Evolutionary conservation across 2,888 invertebrate genomes (phyloP), one percentile per base, ranked within the genome.

Genomic region (Tipula lateralis): DNA sequence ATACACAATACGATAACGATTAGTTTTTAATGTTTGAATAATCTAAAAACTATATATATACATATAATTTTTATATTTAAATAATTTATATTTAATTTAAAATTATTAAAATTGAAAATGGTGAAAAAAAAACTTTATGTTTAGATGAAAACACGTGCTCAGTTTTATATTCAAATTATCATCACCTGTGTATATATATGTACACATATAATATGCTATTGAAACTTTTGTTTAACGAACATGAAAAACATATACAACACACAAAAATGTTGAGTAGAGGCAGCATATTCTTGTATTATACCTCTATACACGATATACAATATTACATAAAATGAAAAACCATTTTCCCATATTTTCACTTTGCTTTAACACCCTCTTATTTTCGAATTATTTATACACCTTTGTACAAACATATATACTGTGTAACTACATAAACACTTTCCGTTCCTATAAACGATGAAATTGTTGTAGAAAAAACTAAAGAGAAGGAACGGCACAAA

Each of bases 171-270:
- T 66, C 24, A 66, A 66, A 66, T 66, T 66, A 66, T 66, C 66
- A 66, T 66, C 66, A 66, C 66, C 66, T 66, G 66, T 66, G 24
- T 66, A 12, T 66, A 2, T 44, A 2, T 44, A 32, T 7, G 32
- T 32, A 32, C 4, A 32, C 7, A 32, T 7, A 32, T 32, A 13
- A 39, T 66, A 24, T 66, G 24, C 66, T 24, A 24, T 12, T 19
- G 24, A 66, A 66, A 66, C 66, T 66, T 66, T 66, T 66, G 66
- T 66, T 66, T 66, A 66, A 66, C 66, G 66, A 66, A 66, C 66
- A 66, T 50, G 44, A 50, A 50, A 50, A 50, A 50, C 44, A 50
- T 50, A 50, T 50, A 50, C 44, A 50, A 50, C 16, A 19, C 7
- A 50, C 16, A 50, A 16, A 50, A 44, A 6, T 16, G 6, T 16